Evolutionary conservation across 1,140 invertebrate genomes (phyloP).

Genomic region (Diachasmimorpha longicaudata): DNA sequence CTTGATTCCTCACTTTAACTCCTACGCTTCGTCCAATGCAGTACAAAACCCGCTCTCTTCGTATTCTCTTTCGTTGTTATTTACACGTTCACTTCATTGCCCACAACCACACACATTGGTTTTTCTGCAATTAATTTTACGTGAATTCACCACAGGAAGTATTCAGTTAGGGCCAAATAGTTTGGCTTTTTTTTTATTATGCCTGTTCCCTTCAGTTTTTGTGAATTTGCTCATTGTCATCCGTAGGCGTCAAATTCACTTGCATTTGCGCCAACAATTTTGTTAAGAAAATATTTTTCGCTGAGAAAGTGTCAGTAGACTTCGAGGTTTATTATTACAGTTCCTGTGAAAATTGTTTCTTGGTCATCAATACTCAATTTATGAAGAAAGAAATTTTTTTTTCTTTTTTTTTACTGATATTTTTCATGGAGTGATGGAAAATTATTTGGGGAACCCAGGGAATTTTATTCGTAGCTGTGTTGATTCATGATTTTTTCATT

Average conservation of each 20-base stretch:
- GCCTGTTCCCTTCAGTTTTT: not conserved
- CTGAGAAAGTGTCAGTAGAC: no score
- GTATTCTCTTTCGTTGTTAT: not conserved
- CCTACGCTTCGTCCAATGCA: not conserved
- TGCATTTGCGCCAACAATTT: no score
- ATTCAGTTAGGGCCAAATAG: not conserved
- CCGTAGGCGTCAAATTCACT: no score
- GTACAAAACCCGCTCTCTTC: not conserved
- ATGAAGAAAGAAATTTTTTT: no score
- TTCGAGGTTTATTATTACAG: no score
- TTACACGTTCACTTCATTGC: not conserved
- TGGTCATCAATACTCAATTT: no score
- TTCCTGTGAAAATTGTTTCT: no score
- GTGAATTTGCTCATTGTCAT: no score
- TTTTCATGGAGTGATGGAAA: not conserved
- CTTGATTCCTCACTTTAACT: slow-evolving; percentile 2
- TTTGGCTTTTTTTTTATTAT: not conserved
- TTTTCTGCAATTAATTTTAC: not conserved
- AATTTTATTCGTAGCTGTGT: no score
- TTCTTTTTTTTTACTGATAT: no score
- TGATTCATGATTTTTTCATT: no score
- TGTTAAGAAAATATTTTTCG: no score
- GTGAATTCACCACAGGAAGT: not conserved
- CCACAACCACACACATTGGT: not conserved
- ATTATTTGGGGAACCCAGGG: not conserved